Base-by-base conservation (phyloP, 1,140 invertebrate species). In the Gonioctena quinquepunctata region DNA sequence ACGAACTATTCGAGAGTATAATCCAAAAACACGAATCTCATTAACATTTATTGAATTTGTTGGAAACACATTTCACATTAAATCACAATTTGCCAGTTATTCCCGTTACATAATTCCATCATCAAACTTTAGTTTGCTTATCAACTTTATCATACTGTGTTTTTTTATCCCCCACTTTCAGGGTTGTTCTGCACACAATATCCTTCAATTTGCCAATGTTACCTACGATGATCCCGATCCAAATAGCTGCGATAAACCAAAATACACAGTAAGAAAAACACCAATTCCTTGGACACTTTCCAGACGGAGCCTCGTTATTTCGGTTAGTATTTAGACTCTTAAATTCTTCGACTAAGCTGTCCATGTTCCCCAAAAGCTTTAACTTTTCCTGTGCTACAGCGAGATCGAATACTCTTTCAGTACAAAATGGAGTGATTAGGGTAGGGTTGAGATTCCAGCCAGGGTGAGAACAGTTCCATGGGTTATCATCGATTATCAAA, bases 201-300 rank as follows among this genome's bases (percentile, higher is more conserved):
- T 26, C 25, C 18, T 56, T 56, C 6, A 75, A 57, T 25, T 70
- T 75, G 16, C 42, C 28, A 8, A 72, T 27, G 33, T 75, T 75
- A 19, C 73, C 73, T n/a, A 75, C 3, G 19, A 75, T 75, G 33
- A 75, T 57, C 2, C 73, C 73, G 16, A 70, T 26, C 73, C 73
- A 75, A 22, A 75, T 54, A 26, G 69, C 73, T 1, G 62, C 25
- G 11, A 69, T 8, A 16, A 67, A 63, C 70, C 70, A 72, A 19
- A 52, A 48, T 6, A 71, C 56, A 28, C 69, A 74, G 48, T 49
- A 73, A 28, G 65, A 62, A 28, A 69, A 73, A 21, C 68, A 67
- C 26, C 68, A 70, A 22, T 28, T 22, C 27, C 50, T 60, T 7
- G 22, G 21, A 61, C 23, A 60, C 63, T 57, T 64, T 33, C 48